phyloP scores from a whole-genome alignment of 2,888 invertebrate genomes.

The Cyrtodaria siliqua region DNA sequence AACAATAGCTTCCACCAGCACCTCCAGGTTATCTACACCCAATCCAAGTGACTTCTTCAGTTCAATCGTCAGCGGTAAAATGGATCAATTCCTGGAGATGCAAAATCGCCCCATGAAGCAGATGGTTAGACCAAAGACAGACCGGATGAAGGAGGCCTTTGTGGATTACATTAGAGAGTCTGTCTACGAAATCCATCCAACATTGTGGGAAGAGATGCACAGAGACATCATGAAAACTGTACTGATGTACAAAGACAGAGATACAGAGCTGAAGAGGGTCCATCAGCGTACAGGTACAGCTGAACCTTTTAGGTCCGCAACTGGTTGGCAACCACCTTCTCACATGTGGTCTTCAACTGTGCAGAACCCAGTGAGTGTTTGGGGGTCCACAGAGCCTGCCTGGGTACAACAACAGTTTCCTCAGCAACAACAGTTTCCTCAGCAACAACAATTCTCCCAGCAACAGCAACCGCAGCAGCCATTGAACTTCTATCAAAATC shows the following conservation, averaged over 20 bases:
- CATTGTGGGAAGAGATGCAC: conserved; percentile 35
- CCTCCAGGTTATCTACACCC: conserved; percentile 19
- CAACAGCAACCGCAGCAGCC: conserved; percentile 22
- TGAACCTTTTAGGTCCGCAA: too few species aligned
- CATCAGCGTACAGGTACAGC: conserved; percentile 9
- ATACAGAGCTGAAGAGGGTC: conserved; percentile 21
- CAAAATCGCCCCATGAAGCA: conserved; percentile 35
- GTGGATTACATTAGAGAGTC: conserved; percentile 43
- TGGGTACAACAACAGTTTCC: conserved; percentile 37
- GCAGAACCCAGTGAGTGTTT: conserved; percentile 43
- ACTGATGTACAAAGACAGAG: conserved; percentile 44
- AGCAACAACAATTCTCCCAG: conserved; percentile 10
- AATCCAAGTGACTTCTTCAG: conserved; percentile 13
- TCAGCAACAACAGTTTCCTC: conserved; percentile 18
- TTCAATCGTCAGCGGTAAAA: conserved; percentile 17
- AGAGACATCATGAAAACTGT: conserved; percentile 43
- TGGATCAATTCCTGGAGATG: conserved; percentile 39
- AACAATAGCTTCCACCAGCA: conserved; percentile 19
- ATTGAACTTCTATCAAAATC: conserved; percentile 17
- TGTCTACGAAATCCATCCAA: conserved; percentile 44
- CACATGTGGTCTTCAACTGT: conserved; percentile 41
- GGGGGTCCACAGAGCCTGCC: conserved; percentile 31
- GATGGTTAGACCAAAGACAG: conserved; percentile 41
- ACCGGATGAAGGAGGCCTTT: conserved; percentile 46
- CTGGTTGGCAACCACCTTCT: conserved; percentile 41